Base-by-base conservation (phyloP, 2,113 vertebrate genomes). In the Hippopotamus amphibius region DNA sequence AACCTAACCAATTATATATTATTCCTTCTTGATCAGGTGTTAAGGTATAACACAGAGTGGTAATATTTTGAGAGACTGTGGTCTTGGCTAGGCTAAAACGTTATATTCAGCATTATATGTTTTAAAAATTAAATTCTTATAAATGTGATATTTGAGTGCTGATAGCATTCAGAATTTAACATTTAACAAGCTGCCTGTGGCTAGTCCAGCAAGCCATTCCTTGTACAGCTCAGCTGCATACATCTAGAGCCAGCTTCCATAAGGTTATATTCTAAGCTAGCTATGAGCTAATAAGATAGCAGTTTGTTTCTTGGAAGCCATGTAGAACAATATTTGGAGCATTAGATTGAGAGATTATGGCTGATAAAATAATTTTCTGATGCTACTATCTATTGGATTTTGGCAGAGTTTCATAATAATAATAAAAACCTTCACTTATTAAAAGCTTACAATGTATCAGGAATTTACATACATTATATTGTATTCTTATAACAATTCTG, bases 1-100 rank as follows among this genome's bases (percentile, higher is more conserved):
- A 96, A 96, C 5, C 30, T 84, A 93, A 90, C 95, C 88, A 97
- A 96, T 97, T 92, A 93, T 74, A 97, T 93, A 80, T 63, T 76
- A 14, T 93, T 96, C 0, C 1, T 95, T 69, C 55, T 93, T 90
- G 69, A 57, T 84, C 87, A 94, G 19, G 94, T 97, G 72, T 90
- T 97, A 92, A 97, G 86, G 26, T 81, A 93, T 91, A 88, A 37
- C 1, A 50, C 79, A 96, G n/a, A 94, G 66, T 95, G 50, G 53
- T 82, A 88, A 19, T 2, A 50, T 87, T 91, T 96, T 95, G 88
- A 95, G 0, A 3, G 59, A 90, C 76, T 85, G 37, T 97, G 76
- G 65, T 96, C 0, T 0, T 87, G 48, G 74, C 9, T 50, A 82
- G 94, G 86, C 46, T 90, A 72, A 96, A 97, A 85, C 69, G 37